These are phyloP conservation scores for Pipistrellus pipistrellus DNA, from an alignment of 2,797 vertebrate genomes.

Conservation along the genomic window DNA sequence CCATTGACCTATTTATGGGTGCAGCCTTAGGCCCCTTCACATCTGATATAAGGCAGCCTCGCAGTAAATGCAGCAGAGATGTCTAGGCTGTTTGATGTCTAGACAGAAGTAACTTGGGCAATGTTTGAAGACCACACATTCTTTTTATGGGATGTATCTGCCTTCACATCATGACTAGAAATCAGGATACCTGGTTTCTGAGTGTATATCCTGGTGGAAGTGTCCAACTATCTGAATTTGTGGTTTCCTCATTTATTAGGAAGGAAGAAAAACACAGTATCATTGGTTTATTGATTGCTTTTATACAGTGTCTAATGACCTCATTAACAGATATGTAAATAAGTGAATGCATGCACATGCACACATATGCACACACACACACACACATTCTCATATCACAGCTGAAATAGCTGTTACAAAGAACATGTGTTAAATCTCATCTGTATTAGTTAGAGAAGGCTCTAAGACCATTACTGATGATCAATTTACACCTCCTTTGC, in stretches of 20 bases:
- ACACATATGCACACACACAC: accelerated
- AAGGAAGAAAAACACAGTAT: not conserved
- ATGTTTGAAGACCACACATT: not conserved
- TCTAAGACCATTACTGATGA: not conserved
- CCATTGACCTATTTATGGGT: not conserved
- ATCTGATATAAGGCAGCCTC: not conserved
- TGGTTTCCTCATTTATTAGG: not conserved
- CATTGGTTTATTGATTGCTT: conserved; percentile 38
- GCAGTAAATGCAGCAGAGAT: not conserved
- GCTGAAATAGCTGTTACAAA: not conserved
- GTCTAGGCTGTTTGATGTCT: not conserved
- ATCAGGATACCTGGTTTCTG: not conserved
- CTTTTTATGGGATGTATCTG: not conserved
- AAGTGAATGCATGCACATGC: accelerated
- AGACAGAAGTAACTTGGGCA: not conserved
- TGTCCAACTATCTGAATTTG: not conserved
- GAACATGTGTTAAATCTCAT: not conserved
- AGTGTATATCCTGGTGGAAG: not conserved
- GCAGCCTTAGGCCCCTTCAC: not conserved
- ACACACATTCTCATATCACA: not conserved
- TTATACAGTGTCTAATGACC: not conserved
- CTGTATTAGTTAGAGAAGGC: not conserved
- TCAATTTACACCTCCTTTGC: conserved; percentile 10
- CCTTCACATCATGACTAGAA: not conserved
- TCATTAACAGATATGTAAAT: conserved; percentile 10